Conservation (phyloP, 92 coral and sea anemone species). For the Plumapathes pennacea region DNA sequence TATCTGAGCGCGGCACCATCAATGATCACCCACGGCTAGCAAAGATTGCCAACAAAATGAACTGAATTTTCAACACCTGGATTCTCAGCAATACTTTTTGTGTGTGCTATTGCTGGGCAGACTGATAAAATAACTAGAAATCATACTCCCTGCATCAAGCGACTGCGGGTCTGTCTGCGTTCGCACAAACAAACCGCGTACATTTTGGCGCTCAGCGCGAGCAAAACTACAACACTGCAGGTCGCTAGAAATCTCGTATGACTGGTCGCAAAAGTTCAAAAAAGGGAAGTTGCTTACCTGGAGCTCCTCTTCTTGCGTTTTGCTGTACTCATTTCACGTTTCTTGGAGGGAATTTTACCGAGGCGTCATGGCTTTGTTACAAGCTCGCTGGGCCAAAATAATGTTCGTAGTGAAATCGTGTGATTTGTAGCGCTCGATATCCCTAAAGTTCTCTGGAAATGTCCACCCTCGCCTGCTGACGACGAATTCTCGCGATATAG, state of each 20-base stretch:
- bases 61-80: too few species aligned
- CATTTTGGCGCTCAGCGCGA: background rate
- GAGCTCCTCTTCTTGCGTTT: constrained; percentile 90
- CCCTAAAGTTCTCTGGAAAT: too few species aligned
- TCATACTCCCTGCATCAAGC: too few species aligned
- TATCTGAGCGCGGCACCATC: too few species aligned
- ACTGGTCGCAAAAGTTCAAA: constrained; percentile 7
- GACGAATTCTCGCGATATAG: too few species aligned
- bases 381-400: constrained; percentile 13
- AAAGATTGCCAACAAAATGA: too few species aligned
- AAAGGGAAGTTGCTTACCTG: constrained; percentile 56
- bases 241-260: constrained; percentile 4
- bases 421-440: too few species aligned
- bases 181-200: constrained; percentile 4
- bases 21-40: too few species aligned
- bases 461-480: too few species aligned
- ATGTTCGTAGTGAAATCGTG: too few species aligned
- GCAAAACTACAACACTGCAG: constrained; percentile 3
- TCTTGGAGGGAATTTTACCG: constrained; percentile 5
- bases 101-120: constrained; percentile 13
- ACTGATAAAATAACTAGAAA: constrained; percentile 9
- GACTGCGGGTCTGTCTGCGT: too few species aligned
- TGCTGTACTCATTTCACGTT: constrained; percentile 71
- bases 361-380: constrained; percentile 39
- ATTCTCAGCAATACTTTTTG: too few species aligned